Conservation (phyloP, 2,113 vertebrate genomes). For the Perca flavescens region DNA sequence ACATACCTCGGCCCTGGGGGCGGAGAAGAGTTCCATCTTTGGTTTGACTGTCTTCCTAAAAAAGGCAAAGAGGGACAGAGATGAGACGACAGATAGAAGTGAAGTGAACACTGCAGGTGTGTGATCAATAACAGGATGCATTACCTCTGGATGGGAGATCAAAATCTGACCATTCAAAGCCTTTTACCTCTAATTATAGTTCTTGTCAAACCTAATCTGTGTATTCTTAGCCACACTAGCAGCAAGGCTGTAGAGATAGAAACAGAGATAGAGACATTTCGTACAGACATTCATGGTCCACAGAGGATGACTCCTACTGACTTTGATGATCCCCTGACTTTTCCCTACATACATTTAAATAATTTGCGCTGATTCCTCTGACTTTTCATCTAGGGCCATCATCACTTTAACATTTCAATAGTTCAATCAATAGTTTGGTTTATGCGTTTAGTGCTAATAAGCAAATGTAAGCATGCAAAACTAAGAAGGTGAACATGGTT, state of each 20-base stretch:
- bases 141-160: neutral
- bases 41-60: constrained; percentile 81
- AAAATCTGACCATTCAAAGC: neutral
- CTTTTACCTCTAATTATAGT: neutral
- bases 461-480: too few species aligned
- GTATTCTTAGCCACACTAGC: neutral
- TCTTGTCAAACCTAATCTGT: neutral
- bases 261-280: neutral
- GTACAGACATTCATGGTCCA: neutral
- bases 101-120: neutral
- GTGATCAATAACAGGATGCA: neutral
- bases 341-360: neutral
- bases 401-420: too few species aligned
- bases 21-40: constrained; percentile 83
- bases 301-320: too few species aligned
- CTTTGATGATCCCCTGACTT: too few species aligned
- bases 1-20: constrained; percentile 86
- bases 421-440: too few species aligned
- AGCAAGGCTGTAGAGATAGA: neutral
- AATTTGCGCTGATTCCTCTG: too few species aligned
- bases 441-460: too few species aligned
- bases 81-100: neutral
- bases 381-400: too few species aligned
- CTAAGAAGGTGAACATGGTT: too few species aligned
- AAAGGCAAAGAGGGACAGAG: constrained; percentile 27